These are phyloP conservation scores for Platynereis dumerilii DNA, from an alignment of 2,888 invertebrate species.

Conservation along the genomic window DNA sequence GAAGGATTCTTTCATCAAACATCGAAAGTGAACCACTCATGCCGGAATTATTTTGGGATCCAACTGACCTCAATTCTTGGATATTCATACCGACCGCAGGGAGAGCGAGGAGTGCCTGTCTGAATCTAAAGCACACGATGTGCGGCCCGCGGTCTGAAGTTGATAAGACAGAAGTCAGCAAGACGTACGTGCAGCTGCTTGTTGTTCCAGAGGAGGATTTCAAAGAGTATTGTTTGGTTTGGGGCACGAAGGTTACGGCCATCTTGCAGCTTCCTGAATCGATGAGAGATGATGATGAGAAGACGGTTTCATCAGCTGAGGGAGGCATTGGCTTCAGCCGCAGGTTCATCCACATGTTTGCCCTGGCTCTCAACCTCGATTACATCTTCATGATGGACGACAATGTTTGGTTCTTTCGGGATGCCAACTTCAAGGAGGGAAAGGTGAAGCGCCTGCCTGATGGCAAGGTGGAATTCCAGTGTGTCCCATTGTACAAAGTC, in stretches of 20 bases:
- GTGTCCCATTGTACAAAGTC: slow-evolving; percentile 3
- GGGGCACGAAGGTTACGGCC: not conserved
- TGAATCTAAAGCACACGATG: not conserved
- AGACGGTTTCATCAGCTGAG: not conserved
- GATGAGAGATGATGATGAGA: not conserved
- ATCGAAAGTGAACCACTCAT: not conserved
- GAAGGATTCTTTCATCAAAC: not conserved
- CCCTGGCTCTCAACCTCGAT: slow-evolving; percentile 6
- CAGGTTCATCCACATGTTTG: slow-evolving; percentile 29
- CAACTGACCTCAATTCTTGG: not conserved
- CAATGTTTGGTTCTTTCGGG: slow-evolving; percentile 17
- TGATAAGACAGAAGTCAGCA: not conserved
- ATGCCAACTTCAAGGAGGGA: not conserved
- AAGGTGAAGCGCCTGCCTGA: too few species aligned
- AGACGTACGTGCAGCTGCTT: not conserved
- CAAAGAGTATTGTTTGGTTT: not conserved
- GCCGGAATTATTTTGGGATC: not conserved
- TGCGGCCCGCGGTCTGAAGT: not conserved
- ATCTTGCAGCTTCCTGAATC: not conserved
- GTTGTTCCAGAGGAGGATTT: not conserved
- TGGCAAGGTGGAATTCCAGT: not conserved
- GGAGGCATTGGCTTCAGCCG: slow-evolving; percentile 27
- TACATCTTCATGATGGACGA: slow-evolving; percentile 28
- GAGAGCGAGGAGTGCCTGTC: not conserved
- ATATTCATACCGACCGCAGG: not conserved